Percentiles rank a stretch among this genome's conserved stretches.
Conservation (phyloP, 2,888 invertebrate genomes). For the Philaethria dido region DNA sequence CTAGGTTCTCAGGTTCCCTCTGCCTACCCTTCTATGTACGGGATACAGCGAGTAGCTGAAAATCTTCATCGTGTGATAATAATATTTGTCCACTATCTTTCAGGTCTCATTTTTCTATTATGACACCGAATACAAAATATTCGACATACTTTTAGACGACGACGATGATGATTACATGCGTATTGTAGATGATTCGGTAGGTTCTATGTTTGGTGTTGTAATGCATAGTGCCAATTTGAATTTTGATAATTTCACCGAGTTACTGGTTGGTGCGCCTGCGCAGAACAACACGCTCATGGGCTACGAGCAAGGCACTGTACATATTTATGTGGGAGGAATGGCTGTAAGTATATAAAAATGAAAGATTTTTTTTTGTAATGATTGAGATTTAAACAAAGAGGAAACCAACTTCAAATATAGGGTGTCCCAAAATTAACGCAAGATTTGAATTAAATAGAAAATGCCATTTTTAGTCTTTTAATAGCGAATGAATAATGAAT, state of each 20-base stretch:
- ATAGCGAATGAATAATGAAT: no score
- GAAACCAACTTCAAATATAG: no score
- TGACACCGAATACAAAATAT: neutral
- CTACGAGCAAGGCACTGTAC: constrained; percentile 81
- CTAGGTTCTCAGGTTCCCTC: no score
- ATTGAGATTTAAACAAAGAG: no score
- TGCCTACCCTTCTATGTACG: no score
- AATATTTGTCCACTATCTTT: no score
- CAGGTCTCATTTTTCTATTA: constrained; percentile 50
- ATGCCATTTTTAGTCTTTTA: no score
- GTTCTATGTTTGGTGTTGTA: constrained; percentile 84
- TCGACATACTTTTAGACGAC: neutral
- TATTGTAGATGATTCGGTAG: constrained; percentile 52
- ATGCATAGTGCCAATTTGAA: constrained; percentile 76
- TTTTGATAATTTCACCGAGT: constrained; percentile 79
- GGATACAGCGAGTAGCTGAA: no score
- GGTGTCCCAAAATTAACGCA: no score
- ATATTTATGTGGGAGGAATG: constrained; percentile 66
- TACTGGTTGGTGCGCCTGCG: constrained; percentile 85
- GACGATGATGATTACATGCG: neutral
- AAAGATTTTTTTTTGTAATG: no score
- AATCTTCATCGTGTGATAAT: no score
- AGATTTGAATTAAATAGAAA: no score
- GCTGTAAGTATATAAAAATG: constrained; percentile 10
- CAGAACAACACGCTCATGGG: constrained; percentile 47